These are phyloP conservation scores for Asbolus verrucosus DNA, from an alignment of 1,140 invertebrate genomes.

Conservation along the genomic window DNA sequence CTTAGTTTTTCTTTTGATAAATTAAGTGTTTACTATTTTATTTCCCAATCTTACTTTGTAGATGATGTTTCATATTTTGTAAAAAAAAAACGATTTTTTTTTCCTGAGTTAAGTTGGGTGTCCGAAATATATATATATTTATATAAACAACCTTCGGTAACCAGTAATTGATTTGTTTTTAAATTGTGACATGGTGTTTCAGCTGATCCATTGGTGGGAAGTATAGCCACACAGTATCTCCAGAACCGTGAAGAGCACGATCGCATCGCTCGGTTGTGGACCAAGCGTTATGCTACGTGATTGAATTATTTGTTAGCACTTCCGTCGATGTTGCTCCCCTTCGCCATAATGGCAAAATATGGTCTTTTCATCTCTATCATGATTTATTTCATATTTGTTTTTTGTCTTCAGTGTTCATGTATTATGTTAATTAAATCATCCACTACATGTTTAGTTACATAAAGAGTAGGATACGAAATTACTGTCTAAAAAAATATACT, in stretches of 20 bases:
- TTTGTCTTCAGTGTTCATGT: slow-evolving; percentile 52
- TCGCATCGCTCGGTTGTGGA: slow-evolving; percentile 97
- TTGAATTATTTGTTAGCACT: slow-evolving; percentile 57
- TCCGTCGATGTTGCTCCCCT: slow-evolving; percentile 55
- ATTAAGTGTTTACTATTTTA: no score
- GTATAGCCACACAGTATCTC: slow-evolving; percentile 97
- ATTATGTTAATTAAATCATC: slow-evolving; percentile 49
- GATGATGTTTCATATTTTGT: no score
- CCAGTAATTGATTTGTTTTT: not conserved
- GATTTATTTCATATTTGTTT: slow-evolving; percentile 51
- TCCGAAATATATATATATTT: no score
- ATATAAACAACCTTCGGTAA: no score
- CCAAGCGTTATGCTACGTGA: slow-evolving; percentile 97
- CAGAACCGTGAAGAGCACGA: slow-evolving; percentile 98
- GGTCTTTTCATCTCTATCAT: slow-evolving; percentile 54
- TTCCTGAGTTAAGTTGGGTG: not conserved
- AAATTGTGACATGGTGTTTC: slow-evolving; percentile 40
- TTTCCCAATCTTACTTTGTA: no score
- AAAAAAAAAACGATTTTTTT: no score
- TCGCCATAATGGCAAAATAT: slow-evolving; percentile 59
- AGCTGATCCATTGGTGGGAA: slow-evolving; percentile 97
- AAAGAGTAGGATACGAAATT: slow-evolving; percentile 43
- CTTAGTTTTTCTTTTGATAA: no score
- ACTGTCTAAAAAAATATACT: slow-evolving; percentile 43
- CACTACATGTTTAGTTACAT: slow-evolving; percentile 40